A percentile compares a stretch with the other conserved stretches of the same genome.
Conservation (phyloP, 2,797 vertebrate genomes). For the Halcyon smyrnensis region DNA sequence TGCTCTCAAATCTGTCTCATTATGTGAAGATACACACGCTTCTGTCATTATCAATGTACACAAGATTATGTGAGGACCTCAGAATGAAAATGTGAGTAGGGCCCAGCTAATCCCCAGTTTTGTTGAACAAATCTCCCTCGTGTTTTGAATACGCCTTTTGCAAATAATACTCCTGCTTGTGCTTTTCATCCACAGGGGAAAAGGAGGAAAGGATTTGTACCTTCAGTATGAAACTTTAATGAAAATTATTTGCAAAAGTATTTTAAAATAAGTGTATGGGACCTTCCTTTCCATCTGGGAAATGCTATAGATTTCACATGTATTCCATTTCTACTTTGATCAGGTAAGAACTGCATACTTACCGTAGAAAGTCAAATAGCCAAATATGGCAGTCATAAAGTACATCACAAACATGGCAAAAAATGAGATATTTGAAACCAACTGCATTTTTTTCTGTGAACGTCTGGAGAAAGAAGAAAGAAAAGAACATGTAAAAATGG, state of each 20-base stretch:
- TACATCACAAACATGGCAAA: slow-evolving; percentile 96
- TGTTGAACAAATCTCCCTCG: not conserved
- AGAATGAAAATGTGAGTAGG: not conserved
- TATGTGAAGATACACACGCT: not conserved
- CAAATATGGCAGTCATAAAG: slow-evolving; percentile 93
- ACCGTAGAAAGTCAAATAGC: slow-evolving; percentile 97
- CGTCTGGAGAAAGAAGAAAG: slow-evolving; percentile 79
- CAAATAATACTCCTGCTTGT: not conserved
- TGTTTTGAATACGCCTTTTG: not conserved
- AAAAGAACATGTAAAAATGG: slow-evolving; percentile 40
- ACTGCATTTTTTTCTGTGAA: slow-evolving; percentile 93
- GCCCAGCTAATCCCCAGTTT: not conserved
- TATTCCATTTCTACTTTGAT: slow-evolving; percentile 2
- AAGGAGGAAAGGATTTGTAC: slow-evolving; percentile 1
- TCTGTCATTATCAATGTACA: not conserved
- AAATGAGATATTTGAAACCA: slow-evolving; percentile 92
- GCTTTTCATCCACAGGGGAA: not conserved
- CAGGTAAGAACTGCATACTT: slow-evolving; percentile 68
- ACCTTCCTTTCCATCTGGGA: not conserved
- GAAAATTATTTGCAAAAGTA: slow-evolving; percentile 14
- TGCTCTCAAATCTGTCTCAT: not conserved
- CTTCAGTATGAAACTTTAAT: not conserved
- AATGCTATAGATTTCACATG: not conserved
- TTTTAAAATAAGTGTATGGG: not conserved
- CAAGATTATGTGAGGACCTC: not conserved